Percentiles rank a stretch among this genome's conserved stretches.
phyloP scores from a whole-genome alignment of 2,888 invertebrate species.

The Aquatica leii region DNA sequence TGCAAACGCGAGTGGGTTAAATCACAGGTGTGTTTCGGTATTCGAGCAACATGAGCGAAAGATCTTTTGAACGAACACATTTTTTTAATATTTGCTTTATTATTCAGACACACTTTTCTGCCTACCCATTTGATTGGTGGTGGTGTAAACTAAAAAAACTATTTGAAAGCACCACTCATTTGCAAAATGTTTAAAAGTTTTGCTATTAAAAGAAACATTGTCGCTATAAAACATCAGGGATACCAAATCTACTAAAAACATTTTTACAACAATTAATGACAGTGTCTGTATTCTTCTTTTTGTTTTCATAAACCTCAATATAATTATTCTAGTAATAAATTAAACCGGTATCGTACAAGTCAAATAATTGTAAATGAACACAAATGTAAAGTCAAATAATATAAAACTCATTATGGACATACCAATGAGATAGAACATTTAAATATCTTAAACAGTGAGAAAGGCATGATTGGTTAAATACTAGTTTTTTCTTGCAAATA shows the following conservation, averaged over 20 bases:
- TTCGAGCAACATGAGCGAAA: background rate
- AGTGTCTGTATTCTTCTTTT: constrained; percentile 12
- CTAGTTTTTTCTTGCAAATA: no score
- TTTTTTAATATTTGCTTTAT: constrained; percentile 12
- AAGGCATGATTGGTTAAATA: no score
- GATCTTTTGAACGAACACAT: background rate
- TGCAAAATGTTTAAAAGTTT: constrained; percentile 4
- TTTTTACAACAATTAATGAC: constrained; percentile 24
- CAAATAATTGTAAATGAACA: no score
- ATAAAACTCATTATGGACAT: no score
- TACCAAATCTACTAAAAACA: constrained; percentile 2
- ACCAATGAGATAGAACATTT: no score
- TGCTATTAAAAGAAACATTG: constrained; percentile 8
- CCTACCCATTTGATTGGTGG: constrained; percentile 17
- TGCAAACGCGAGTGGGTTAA: no score
- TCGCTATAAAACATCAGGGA: constrained; percentile 7
- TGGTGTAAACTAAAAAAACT: constrained; percentile 5
- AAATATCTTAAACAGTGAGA: no score
- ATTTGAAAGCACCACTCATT: background rate
- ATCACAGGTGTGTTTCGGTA: constrained; percentile 2
- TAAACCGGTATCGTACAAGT: no score
- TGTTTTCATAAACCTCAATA: constrained; percentile 2
- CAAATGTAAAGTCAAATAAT: no score
- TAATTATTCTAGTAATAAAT: no score
- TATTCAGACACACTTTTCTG: constrained; percentile 11